A percentile compares a stretch with the other conserved stretches of the same genome.
These are phyloP conservation scores for Grus americana DNA, from an alignment of 2,113 vertebrate genomes.

Conservation along the genomic window DNA sequence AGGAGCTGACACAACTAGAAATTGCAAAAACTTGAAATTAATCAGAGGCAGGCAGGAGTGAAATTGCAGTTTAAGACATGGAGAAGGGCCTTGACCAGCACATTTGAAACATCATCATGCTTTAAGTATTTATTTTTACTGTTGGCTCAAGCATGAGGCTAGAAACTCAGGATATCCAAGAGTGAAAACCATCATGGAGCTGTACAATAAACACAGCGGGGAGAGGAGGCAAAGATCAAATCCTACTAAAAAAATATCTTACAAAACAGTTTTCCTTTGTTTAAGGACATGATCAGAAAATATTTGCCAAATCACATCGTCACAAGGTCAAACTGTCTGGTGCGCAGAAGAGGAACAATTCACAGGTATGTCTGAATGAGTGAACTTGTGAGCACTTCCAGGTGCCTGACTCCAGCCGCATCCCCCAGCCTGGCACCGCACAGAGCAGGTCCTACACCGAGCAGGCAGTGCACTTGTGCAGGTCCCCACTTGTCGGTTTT, in stretches of 20 bases:
- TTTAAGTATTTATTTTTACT: neutral
- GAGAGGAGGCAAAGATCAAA: neutral
- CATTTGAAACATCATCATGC: neutral
- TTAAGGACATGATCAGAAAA: neutral
- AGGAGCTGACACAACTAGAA: neutral
- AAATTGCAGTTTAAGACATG: neutral
- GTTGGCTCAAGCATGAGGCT: neutral
- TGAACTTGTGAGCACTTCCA: neutral
- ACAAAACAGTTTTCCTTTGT: neutral
- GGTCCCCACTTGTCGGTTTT: neutral
- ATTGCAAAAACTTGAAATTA: neutral
- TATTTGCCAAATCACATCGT: neutral
- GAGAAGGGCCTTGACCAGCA: neutral
- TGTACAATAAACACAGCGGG: neutral
- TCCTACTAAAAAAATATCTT: neutral
- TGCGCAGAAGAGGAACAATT: neutral
- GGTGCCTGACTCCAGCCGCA: neutral
- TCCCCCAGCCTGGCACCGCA: fast-evolving
- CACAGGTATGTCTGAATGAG: neutral
- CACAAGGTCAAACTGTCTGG: neutral
- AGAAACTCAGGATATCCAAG: neutral
- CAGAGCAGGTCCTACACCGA: neutral
- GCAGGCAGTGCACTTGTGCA: neutral
- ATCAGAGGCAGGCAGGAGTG: neutral
- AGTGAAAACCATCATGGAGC: neutral